Conservation (phyloP, 1,140 invertebrate species). For the Atta colombica region DNA sequence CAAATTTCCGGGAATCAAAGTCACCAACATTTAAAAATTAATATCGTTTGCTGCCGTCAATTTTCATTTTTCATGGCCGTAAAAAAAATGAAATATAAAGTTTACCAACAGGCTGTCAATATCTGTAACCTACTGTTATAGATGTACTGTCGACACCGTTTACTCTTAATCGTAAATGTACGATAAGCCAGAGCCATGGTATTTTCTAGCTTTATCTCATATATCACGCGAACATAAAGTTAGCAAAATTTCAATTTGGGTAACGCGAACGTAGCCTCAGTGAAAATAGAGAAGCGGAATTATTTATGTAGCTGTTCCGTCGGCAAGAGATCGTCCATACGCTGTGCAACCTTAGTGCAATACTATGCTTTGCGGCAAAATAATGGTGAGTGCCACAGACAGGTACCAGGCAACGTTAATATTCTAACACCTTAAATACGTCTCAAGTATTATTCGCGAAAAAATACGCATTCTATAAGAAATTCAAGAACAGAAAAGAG, state of each 20-base stretch:
- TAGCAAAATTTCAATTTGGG: slow-evolving; percentile 60
- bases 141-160: slow-evolving; percentile 24
- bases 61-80: slow-evolving; percentile 20
- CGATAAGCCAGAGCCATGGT: slow-evolving; percentile 6
- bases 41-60: slow-evolving; percentile 5
- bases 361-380: slow-evolving; percentile 43
- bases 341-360: slow-evolving; percentile 45
- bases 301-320: slow-evolving; percentile 61
- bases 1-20: neutral
- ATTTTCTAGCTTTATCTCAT: slow-evolving; percentile 44
- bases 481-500: neutral
- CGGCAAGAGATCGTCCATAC: slow-evolving; percentile 55
- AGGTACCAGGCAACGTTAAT: slow-evolving; percentile 47
- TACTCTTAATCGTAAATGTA: slow-evolving; percentile 24
- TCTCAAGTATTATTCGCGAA: slow-evolving; percentile 41
- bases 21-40: neutral
- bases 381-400: slow-evolving; percentile 53
- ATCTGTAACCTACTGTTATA: neutral
- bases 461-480: neutral
- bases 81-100: slow-evolving; percentile 36
- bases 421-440: slow-evolving; percentile 45
- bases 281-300: slow-evolving; percentile 57
- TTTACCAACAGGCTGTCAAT: slow-evolving; percentile 27
- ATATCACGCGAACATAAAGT: slow-evolving; percentile 52
- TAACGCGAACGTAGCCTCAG: slow-evolving; percentile 36